Evolutionary conservation across 2,113 vertebrate genomes (phyloP).

Genomic region (Saguinus imperator): DNA sequence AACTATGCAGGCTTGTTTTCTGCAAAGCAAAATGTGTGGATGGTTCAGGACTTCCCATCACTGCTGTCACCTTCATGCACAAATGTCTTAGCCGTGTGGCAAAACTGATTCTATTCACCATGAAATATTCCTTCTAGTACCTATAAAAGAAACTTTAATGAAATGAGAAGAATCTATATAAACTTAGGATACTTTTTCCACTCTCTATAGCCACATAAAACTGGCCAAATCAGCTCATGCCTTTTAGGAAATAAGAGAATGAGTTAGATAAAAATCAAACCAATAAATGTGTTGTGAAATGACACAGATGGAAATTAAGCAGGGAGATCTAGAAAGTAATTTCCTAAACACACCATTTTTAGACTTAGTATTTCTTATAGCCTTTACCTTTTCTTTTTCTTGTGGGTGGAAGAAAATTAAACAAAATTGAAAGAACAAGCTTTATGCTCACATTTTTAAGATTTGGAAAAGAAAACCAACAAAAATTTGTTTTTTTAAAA

Average conservation of each 20-base stretch:
- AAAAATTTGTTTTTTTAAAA: background rate
- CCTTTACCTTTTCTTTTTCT: background rate
- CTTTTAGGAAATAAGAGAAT: background rate
- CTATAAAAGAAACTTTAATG: background rate
- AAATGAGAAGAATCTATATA: background rate
- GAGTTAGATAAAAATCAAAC: background rate
- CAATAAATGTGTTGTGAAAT: background rate
- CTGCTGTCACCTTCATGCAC: background rate
- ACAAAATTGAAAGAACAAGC: background rate
- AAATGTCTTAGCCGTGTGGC: background rate
- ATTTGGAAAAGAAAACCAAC: conserved; percentile 29
- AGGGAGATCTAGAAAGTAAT: background rate
- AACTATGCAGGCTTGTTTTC: background rate
- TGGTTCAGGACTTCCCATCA: background rate
- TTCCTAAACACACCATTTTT: background rate
- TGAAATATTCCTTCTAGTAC: background rate
- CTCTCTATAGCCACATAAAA: background rate
- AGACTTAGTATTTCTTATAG: background rate
- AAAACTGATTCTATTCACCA: background rate
- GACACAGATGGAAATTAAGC: background rate
- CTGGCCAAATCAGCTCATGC: background rate
- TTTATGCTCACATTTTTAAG: background rate
- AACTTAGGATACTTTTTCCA: conserved; percentile 17
- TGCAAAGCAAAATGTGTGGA: background rate
- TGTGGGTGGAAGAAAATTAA: background rate